Conservation (phyloP, 1,140 invertebrate genomes). For the Brachionus asplanchnoidis region DNA sequence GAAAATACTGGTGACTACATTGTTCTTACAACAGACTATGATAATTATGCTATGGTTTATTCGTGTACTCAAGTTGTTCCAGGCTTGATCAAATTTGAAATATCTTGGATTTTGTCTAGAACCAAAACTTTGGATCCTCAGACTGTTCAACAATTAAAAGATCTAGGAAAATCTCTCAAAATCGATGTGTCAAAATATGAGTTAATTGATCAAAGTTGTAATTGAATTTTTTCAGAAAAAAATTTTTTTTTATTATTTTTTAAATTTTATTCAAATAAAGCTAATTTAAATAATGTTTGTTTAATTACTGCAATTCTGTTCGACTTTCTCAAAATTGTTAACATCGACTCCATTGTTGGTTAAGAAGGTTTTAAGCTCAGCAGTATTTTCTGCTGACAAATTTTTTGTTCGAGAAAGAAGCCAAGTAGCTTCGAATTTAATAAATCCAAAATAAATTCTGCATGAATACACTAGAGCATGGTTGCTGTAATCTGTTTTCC, state of each 20-base stretch:
- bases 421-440: conserved; percentile 29
- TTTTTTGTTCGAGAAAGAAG: conserved; percentile 21
- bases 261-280: not conserved
- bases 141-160: not conserved
- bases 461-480: conserved; percentile 32
- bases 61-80: conserved; percentile 29
- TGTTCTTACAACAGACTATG: conserved; percentile 16
- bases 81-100: conserved; percentile 28
- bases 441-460: not conserved
- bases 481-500: conserved; percentile 6
- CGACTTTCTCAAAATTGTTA: not conserved
- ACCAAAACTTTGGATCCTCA: not conserved
- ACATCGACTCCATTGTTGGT: not conserved
- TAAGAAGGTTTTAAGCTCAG: not conserved
- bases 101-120: conserved; percentile 34
- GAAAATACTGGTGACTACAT: conserved; percentile 1
- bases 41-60: conserved; percentile 9
- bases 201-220: not conserved
- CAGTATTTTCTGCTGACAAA: not conserved
- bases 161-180: not conserved
- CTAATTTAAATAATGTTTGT: not conserved
- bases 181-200: conserved; percentile 17
- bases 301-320: conserved; percentile 20
- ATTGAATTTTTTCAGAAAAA: not conserved
- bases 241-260: not conserved